Evolutionary conservation across 1,140 invertebrate species (phyloP).

Genomic region (Pararge aegeria): DNA sequence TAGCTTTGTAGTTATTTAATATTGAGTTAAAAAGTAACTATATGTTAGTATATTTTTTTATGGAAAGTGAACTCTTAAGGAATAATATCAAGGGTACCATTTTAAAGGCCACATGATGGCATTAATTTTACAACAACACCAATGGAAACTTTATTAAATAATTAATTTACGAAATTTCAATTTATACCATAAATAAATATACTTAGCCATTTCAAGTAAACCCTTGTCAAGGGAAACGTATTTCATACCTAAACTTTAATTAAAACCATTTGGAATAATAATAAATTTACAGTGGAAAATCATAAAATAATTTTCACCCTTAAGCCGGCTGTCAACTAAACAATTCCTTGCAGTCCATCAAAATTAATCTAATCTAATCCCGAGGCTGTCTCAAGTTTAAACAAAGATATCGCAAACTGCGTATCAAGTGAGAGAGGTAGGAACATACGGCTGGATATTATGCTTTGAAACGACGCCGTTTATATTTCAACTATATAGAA

Average conservation of each 20-base stretch:
- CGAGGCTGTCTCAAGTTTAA: conserved; percentile 64
- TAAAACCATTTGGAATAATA: conserved; percentile 61
- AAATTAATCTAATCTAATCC: conserved; percentile 77
- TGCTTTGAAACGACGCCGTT: not conserved
- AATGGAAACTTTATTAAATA: too few species aligned
- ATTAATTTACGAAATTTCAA: too few species aligned
- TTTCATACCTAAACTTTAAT: conserved; percentile 64
- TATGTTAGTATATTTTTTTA: too few species aligned
- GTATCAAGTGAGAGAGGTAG: conserved; percentile 42
- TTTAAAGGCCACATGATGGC: too few species aligned
- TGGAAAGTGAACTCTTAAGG: too few species aligned
- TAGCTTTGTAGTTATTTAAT: too few species aligned
- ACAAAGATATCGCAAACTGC: conserved; percentile 72
- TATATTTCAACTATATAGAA: not conserved
- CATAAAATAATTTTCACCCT: conserved; percentile 66
- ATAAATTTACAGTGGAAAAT: conserved; percentile 42
- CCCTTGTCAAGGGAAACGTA: conserved; percentile 45
- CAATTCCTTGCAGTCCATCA: conserved; percentile 74
- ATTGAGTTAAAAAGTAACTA: too few species aligned
- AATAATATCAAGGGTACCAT: too few species aligned
- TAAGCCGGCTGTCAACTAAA: conserved; percentile 67
- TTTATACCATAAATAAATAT: too few species aligned
- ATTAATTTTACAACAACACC: too few species aligned
- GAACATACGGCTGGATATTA: conserved; percentile 2
- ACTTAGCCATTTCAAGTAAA: conserved; percentile 40